These are phyloP conservation scores for Oncorhynchus keta DNA, from an alignment of 2,113 vertebrate genomes.

Conservation along the genomic window DNA sequence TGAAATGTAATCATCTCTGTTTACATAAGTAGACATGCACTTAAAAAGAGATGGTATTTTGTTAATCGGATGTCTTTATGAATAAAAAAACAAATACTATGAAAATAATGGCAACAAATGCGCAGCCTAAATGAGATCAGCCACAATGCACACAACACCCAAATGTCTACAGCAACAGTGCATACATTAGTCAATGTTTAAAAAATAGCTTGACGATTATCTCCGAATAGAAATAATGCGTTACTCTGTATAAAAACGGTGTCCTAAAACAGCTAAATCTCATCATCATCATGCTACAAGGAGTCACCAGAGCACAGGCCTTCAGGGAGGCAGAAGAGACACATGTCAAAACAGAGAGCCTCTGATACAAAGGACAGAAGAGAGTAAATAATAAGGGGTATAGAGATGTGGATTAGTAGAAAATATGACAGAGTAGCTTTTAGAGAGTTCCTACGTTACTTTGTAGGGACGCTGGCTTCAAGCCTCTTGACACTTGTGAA, in stretches of 20 bases:
- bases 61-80: no score
- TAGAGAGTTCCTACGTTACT: conserved; percentile 74
- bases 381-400: conserved; percentile 39
- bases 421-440: conserved; percentile 47
- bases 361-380: not conserved
- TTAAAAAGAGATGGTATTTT: no score
- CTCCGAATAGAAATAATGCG: not conserved
- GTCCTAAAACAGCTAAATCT: not conserved
- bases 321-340: not conserved
- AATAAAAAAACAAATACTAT: no score
- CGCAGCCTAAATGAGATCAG: no score
- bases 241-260: not conserved
- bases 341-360: not conserved
- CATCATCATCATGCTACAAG: not conserved
- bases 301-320: not conserved
- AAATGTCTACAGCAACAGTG: not conserved
- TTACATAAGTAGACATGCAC: no score
- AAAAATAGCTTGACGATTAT: not conserved
- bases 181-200: not conserved
- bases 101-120: no score
- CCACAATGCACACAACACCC: no score
- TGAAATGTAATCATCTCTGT: no score
- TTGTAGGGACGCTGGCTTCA: conserved; percentile 58
- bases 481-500: conserved; percentile 72
- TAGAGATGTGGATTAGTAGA: conserved; percentile 52